Conservation (phyloP, 2,888 invertebrate species). For the Aphodius granarius region DNA sequence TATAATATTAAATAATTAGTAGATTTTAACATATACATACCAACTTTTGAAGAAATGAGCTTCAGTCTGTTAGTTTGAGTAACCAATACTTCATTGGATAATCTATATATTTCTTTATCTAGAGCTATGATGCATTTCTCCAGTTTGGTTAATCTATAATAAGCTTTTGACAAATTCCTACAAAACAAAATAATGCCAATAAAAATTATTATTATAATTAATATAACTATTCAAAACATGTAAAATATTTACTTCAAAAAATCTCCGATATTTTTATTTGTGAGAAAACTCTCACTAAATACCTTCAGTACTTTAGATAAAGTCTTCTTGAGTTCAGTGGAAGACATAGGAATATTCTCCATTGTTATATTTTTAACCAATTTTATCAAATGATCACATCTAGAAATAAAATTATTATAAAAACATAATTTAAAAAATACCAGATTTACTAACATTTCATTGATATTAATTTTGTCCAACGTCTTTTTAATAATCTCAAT, state of each 20-base stretch:
- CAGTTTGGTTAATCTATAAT: background rate
- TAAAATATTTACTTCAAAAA: slow-evolving; percentile 3
- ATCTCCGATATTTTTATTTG: background rate
- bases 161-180: background rate
- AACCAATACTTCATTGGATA: background rate
- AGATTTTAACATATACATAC: background rate
- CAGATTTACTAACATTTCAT: slow-evolving; percentile 15
- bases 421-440: background rate
- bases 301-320: background rate
- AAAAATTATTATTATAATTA: no score
- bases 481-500: background rate
- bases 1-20: background rate
- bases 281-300: background rate
- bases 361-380: background rate
- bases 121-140: slow-evolving; percentile 9
- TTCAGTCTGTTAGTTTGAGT: background rate
- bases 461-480: slow-evolving; percentile 9
- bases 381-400: background rate
- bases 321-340: background rate
- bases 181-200: no score
- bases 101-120: background rate
- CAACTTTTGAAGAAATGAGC: background rate
- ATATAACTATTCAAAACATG: background rate
- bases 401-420: background rate
- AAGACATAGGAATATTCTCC: background rate